Percentiles rank a stretch among this genome's conserved stretches.
These are phyloP conservation scores for Brachionus asplanchnoidis DNA, from an alignment of 1,140 invertebrate species.

Conservation along the genomic window DNA sequence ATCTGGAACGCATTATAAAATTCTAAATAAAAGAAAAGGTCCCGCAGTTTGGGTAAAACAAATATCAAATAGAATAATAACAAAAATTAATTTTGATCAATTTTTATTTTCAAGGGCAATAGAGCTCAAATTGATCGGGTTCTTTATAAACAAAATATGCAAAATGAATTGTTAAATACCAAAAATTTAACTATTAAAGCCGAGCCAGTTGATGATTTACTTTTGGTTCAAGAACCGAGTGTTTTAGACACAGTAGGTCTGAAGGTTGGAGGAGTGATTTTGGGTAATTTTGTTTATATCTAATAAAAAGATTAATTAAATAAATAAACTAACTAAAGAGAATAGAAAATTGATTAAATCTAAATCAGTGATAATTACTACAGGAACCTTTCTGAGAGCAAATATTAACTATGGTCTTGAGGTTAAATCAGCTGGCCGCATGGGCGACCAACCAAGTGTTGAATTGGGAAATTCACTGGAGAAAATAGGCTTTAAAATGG, in stretches of 20 bases:
- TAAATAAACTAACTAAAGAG: slow-evolving; percentile 43
- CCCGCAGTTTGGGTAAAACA: slow-evolving; percentile 74
- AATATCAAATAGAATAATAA: not conserved
- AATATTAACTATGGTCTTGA: slow-evolving; percentile 80
- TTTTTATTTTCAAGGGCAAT: slow-evolving; percentile 60
- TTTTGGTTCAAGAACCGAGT: slow-evolving; percentile 59
- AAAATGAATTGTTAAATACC: slow-evolving; percentile 67
- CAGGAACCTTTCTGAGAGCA: slow-evolving; percentile 85
- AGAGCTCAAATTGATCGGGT: slow-evolving; percentile 82
- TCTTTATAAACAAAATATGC: slow-evolving; percentile 76
- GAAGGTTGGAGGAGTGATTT: slow-evolving; percentile 58
- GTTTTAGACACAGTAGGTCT: slow-evolving; percentile 43
- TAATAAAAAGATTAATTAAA: not conserved
- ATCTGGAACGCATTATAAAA: slow-evolving; percentile 62
- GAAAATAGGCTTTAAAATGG: slow-evolving; percentile 70
- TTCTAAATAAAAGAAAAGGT: slow-evolving; percentile 72
- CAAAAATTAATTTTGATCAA: not conserved
- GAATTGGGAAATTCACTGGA: slow-evolving; percentile 73
- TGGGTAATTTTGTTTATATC: slow-evolving; percentile 59
- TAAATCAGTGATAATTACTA: slow-evolving; percentile 75
- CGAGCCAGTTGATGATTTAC: slow-evolving; percentile 75
- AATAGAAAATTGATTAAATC: slow-evolving; percentile 60
- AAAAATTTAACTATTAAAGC: slow-evolving; percentile 69
- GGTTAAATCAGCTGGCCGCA: slow-evolving; percentile 72
- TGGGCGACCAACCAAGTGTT: slow-evolving; percentile 75